A percentile compares a stretch with the other conserved stretches of the same genome.
phyloP scores from a whole-genome alignment of 2,888 invertebrate species.

The Diaprepes abbreviatus region DNA sequence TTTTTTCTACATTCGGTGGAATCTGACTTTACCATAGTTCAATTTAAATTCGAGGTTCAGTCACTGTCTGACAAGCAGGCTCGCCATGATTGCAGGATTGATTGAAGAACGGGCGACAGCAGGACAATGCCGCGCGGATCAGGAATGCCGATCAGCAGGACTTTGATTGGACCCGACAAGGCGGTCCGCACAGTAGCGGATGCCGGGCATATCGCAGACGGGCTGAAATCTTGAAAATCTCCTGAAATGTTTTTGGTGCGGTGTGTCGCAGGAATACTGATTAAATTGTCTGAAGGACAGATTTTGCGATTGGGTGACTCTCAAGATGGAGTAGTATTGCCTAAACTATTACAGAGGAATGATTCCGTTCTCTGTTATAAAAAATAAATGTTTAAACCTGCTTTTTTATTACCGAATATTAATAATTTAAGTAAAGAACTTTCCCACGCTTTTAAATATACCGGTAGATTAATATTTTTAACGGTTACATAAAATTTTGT shows the following conservation, averaged over 20 bases:
- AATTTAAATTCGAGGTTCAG: constrained; percentile 37
- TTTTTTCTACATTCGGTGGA: not conserved
- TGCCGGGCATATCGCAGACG: constrained; percentile 39
- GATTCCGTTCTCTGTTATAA: too few species aligned
- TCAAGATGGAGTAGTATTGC: not conserved
- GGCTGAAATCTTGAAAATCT: constrained; percentile 45
- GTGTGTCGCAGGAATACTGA: constrained; percentile 38
- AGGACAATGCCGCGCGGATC: constrained; percentile 61
- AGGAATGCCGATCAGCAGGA: constrained; percentile 56
- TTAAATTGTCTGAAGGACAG: constrained; percentile 38
- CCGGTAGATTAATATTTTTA: too few species aligned
- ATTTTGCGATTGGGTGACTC: not conserved
- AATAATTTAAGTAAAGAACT: too few species aligned
- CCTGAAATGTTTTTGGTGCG: constrained; percentile 36
- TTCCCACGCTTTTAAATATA: too few species aligned
- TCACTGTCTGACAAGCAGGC: constrained; percentile 25
- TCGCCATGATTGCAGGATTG: constrained; percentile 59
- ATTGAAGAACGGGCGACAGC: constrained; percentile 64
- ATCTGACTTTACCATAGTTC: constrained; percentile 32
- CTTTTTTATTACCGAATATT: too few species aligned
- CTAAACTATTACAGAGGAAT: too few species aligned
- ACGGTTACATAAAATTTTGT: too few species aligned
- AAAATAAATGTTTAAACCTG: too few species aligned
- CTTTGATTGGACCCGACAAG: constrained; percentile 51
- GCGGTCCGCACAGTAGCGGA: constrained; percentile 45